phyloP scores from a whole-genome alignment of 2,797 vertebrate genomes.

The Siniperca obscura region DNA sequence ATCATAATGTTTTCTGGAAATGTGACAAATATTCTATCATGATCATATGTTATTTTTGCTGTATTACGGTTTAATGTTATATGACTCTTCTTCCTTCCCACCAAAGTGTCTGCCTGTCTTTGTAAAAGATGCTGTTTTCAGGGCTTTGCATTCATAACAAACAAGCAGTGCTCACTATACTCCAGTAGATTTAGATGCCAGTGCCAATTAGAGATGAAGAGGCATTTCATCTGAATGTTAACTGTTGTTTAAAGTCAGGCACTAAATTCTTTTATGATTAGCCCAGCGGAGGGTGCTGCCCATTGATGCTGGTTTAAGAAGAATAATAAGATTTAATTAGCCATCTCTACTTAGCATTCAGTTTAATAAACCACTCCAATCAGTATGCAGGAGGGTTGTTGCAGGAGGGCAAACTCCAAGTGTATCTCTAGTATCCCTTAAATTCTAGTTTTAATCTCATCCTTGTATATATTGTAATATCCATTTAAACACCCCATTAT shows the following conservation, averaged over 20 bases:
- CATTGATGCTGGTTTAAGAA: constrained; percentile 35
- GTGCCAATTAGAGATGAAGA: constrained; percentile 33
- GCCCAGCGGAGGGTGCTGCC: constrained; percentile 33
- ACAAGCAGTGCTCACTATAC: neutral
- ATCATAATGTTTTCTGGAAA: constrained; percentile 47
- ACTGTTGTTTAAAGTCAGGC: constrained; percentile 41
- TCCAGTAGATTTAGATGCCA: constrained; percentile 17
- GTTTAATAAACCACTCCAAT: constrained; percentile 57
- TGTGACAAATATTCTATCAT: constrained; percentile 42
- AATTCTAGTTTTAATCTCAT: constrained; percentile 47
- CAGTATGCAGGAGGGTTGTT: constrained; percentile 54
- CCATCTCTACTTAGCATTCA: constrained; percentile 56
- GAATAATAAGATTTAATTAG: constrained; percentile 50
- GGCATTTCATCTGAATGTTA: constrained; percentile 50
- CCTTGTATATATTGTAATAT: constrained; percentile 45
- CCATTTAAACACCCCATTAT: constrained; percentile 41
- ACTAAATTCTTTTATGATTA: constrained; percentile 46
- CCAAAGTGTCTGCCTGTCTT: neutral
- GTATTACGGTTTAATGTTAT: constrained; percentile 1
- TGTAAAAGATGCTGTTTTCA: constrained; percentile 14
- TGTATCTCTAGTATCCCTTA: constrained; percentile 25
- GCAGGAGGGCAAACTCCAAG: constrained; percentile 35
- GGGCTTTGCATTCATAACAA: constrained; percentile 17
- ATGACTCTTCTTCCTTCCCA: constrained; percentile 21
- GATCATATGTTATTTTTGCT: constrained; percentile 21